Base-by-base conservation (phyloP, 2,888 invertebrate genomes). In the Nephrocerus scutellatus region DNA sequence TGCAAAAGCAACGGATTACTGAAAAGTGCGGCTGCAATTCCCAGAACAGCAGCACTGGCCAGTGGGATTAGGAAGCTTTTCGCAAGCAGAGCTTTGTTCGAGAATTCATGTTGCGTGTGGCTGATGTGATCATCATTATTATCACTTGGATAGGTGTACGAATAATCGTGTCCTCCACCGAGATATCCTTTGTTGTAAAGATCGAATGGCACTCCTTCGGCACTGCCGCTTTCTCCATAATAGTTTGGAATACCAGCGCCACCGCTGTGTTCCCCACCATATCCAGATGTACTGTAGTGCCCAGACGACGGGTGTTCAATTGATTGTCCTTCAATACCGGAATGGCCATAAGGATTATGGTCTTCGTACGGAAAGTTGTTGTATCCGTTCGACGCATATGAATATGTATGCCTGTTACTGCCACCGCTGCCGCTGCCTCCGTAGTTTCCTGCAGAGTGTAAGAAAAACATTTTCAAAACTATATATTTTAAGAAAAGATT, bases 31-130 rank as follows among this genome's bases (percentile, higher is more conserved):
- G 86, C 86, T 2, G 86, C 85, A 20, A 85, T 84, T 23, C 86
- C 86, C 31, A 84, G 66, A n/a, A 88, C 72, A 2, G 86, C 86
- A 29, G 85, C 77, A 15, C 86, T 86, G 24, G 85, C 86, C 47
- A 87, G 64, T 1, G 86, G 86, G 60, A 81, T 74, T 32, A 83
- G 63, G 24, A 82, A 64, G 28, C 78, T 73, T 66, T 79, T 79
- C 18, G 67, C 63, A 23, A 68, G 46, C 13, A 65, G 51, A 25
- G 60, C 60, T 37, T 66, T 68, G 8, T 54, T 50, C 10, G 59
- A 50, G 15, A 58, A n/a, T 33, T 64, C 62, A 1, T 46, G 43
- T 16, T 51, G 44, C 25, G 48, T 46, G 37, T 43, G 41, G 23
- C 13, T 19, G 14, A 30, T 16, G 33, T 42, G 28, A 20, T 32